Base-by-base conservation (phyloP, 1,140 invertebrate genomes). In the Micrasema longulum region DNA sequence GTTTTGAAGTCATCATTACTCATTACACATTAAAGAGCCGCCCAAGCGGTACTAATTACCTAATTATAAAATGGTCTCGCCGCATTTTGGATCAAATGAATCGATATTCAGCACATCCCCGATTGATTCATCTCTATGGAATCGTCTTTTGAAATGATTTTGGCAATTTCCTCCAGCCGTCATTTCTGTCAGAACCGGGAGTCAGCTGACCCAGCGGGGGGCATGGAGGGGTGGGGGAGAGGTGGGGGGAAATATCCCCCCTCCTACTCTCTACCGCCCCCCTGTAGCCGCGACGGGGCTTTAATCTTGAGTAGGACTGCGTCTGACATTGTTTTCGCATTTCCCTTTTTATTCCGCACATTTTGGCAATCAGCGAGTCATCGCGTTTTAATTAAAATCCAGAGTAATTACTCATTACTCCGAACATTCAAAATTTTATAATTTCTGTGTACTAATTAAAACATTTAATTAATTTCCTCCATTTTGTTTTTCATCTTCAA, bases 121-220 rank as follows among this genome's bases (percentile, higher is more conserved):
- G 36, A 63, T 63, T 63, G 57, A 63, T 63, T 63, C 57, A 45
- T 57, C 57, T 63, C 9, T 45, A n/a, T 43, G 57, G 57, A 69
- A 31, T 41, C 36, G 36, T 57, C 52, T 55, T 69, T 69, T 60
- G 66, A 60, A 69, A 69, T 69, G 38, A 69, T 69, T 69, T 69
- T 69, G 68, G 68, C 68, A 69, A 69, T 69, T 69, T 69, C 68
- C 57, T 69, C 43, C 20, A 45, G 57, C 38, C 57, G 68, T 62
- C 68, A 41, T 35, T 48, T 43, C 68, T 63, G 57, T 69, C 68
- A 63, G 43, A 47, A 41, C 68, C 68, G 57, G 43, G 55, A 35
- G 57, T 45, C 36, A 47, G 41, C 53, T 48, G 38, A 26, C 55
- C 43, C 43, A 48, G 57, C 26, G 55, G 68, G 52, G 65, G 68